Evolutionary conservation across 1,140 invertebrate species (phyloP), one percentile per base, ranked within the genome.

Genomic region (Dendroctonus valens): DNA sequence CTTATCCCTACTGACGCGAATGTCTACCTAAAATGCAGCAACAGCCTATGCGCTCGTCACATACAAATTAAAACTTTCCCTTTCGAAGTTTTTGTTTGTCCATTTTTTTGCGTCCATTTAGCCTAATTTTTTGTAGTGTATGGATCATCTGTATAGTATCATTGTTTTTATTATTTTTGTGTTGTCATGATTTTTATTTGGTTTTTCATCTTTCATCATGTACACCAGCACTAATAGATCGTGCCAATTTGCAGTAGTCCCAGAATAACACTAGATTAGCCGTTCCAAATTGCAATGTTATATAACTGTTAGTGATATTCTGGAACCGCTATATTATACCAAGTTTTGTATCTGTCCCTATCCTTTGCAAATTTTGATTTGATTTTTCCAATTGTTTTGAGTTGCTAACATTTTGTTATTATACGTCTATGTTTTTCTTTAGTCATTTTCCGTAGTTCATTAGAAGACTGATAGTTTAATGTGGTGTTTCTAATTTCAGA

Each of bases 181-280:
- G 39, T 37, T 64, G 5, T 42, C 48, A 51, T 55, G 15, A 46
- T 58, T 65, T 41, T 41, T 50, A 5, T 41, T 50, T 58, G 26
- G 9, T 58, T 15, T 39, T 65, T 58, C 38, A 41, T 51, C 48
- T 54, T 57, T 50, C n/a, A 55, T 65, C 41, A 54, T n/a, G 39
- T 44, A 60, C 65, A 67, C 65, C n/a, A 42, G 65, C 65, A 67
- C 65, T 67, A 67, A 67, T 67, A 67, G 41, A 54, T 59, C 65
- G 65, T 67, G 65, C 65, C 46, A 54, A 60, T 44, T n/a, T n/a
- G 53, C 64, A 58, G 37, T 49, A 52, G 14, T 48, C 4, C 38
- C 46, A 61, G 41, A 61, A 38, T 51, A 5, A 11, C 42, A 61
- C 14, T n/a, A 61, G 40, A 51, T 15, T 46, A 14, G 26, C 26